These are phyloP conservation scores for Campoletis raptor DNA, from an alignment of 2,888 invertebrate species.

Conservation along the genomic window DNA sequence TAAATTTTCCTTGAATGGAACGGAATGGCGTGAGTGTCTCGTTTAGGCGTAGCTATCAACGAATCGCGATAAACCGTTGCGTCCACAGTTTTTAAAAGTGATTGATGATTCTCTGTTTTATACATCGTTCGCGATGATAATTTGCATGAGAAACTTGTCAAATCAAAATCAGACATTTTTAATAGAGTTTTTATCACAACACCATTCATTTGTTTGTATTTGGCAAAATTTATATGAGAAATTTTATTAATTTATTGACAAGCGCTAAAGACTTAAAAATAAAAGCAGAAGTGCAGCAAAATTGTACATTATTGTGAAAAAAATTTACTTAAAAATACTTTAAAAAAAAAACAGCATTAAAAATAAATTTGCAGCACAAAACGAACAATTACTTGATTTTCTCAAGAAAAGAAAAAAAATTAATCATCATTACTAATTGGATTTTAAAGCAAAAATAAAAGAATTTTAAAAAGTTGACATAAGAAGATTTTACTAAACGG, in stretches of 20 bases:
- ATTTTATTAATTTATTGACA: neutral
- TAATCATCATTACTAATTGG: neutral
- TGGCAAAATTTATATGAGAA: constrained; percentile 13
- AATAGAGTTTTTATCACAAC: constrained; percentile 17
- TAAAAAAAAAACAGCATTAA: neutral
- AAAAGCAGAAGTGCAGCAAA: neutral
- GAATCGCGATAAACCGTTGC: neutral
- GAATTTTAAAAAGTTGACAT: neutral
- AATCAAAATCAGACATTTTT: constrained; percentile 32
- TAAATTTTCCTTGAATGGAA: constrained; percentile 45
- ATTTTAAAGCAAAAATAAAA: neutral
- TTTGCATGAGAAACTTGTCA: constrained; percentile 18
- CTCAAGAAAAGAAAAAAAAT: neutral
- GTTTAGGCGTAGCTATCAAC: constrained; percentile 19
- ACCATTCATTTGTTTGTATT: constrained; percentile 7
- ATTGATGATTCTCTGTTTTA: constrained; percentile 10
- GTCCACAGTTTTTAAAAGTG: neutral
- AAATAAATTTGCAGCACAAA: neutral
- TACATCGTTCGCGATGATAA: neutral
- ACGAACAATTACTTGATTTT: neutral
- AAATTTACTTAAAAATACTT: neutral
- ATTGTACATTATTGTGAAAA: neutral
- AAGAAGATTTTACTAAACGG: neutral
- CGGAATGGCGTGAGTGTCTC: constrained; percentile 6
- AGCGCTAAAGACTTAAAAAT: neutral